A percentile compares a stretch with the other conserved stretches of the same genome.
Conservation (phyloP, 30 jellyfish, hydroid and myxozoan species). For the Aurelia coerulea region DNA sequence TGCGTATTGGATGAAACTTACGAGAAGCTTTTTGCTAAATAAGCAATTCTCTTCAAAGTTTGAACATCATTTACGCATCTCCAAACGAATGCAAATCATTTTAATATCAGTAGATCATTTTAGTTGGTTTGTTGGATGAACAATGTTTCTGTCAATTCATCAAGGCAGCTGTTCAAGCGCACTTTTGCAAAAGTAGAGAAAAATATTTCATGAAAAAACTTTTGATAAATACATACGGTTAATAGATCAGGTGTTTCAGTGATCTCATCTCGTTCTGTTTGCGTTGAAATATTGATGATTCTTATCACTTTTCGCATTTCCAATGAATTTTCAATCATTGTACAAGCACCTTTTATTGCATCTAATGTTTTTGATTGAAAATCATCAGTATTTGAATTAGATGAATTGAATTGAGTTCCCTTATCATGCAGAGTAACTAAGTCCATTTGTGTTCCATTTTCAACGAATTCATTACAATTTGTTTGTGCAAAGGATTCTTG, state of each 20-base stretch:
- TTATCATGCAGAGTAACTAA: not conserved
- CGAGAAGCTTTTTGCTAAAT: not conserved
- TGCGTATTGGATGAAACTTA: not conserved
- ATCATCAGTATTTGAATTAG: not conserved
- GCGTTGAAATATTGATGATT: conserved; percentile 7
- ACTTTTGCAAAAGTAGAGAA: not conserved
- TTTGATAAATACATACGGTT: not conserved
- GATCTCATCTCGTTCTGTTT: conserved; percentile 21
- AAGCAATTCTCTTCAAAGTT: not conserved
- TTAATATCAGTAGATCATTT: no score
- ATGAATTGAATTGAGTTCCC: no score
- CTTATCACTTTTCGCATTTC: not conserved
- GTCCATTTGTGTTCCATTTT: not conserved
- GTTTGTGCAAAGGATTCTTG: conserved; percentile 4
- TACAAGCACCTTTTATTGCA: conserved; percentile 2
- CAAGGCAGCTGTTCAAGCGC: no score
- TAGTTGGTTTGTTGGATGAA: no score
- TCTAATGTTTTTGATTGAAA: not conserved
- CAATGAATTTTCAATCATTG: not conserved
- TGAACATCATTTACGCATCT: not conserved
- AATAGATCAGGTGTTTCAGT: not conserved
- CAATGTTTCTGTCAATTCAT: no score
- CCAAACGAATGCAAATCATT: not conserved
- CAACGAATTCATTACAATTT: not conserved
- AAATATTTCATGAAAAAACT: not conserved